Evolutionary conservation across 2,113 vertebrate species (phyloP), one percentile per base, ranked within the genome.

Genomic region (Xenopus laevis): DNA sequence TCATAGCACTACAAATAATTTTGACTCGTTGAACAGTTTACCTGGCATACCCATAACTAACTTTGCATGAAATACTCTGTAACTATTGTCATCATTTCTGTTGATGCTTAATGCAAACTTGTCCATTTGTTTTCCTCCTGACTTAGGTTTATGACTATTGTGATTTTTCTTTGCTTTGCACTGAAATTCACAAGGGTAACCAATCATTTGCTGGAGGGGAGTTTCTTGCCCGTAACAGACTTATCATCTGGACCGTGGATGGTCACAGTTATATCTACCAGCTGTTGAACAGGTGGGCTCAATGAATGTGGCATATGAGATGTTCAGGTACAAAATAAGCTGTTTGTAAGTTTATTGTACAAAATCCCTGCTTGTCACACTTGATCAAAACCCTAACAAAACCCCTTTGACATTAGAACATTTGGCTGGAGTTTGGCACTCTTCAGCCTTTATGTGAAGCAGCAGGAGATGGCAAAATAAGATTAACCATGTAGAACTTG

Each of bases 211-310:
- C 90, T 60, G 92, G 92, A 16, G 92, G 92, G 2, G 91, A 92
- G 62, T 86, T 93, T 59, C 85, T 93, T 6, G 87, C 88, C 12
- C 84, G 90, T 66, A 83, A 91, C 84, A 86, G 88, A 80, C 81
- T 93, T 60, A 88, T 93, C 77, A 79, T 93, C 80, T 93, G 92
- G 91, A 91, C 88, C 10, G 86, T 90, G 78, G 88, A 87, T 33
- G 90, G 92, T 68, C 85, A 84, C 79, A 87, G 90, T 79, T 91
- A 86, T 62, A 91, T 93, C 85, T 93, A 91, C 91, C 92, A 93
- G 91, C 91, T 94, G 91, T 87, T 89, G 46, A 91, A 91, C 92
- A 94, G 93, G 92, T 94, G 91, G 88, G 89, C 82, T 85, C 86
- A 84, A 87, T 86, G 86, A 87, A 86, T 79, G 83, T 82, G 4